These are phyloP conservation scores for Phaonia tiefii DNA, from an alignment of 2,888 invertebrate species.

Conservation along the genomic window DNA sequence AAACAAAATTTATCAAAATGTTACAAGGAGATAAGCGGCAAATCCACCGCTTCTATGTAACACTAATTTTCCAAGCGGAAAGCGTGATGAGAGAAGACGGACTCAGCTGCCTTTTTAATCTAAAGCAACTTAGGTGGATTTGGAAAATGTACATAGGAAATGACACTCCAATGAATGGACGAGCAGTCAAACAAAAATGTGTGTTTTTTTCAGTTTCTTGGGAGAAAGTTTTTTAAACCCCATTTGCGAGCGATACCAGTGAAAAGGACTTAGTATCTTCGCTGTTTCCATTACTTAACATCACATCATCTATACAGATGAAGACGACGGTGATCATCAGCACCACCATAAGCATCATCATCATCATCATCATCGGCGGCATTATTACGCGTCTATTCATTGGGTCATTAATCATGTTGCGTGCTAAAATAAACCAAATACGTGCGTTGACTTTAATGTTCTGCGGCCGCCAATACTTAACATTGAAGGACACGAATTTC, in stretches of 20 bases:
- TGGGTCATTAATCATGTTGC: constrained; percentile 77
- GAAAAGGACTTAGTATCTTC: neutral
- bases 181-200: neutral
- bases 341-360: constrained; percentile 25
- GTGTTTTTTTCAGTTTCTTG: neutral
- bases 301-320: neutral
- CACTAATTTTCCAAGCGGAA: neutral
- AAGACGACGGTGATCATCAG: constrained; percentile 6
- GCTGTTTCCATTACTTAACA: constrained; percentile 30
- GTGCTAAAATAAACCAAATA: constrained; percentile 67
- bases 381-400: constrained; percentile 58
- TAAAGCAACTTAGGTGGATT: constrained; percentile 39
- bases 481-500: constrained; percentile 1
- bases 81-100: neutral
- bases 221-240: neutral
- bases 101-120: constrained; percentile 54
- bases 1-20: constrained; percentile 46
- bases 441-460: constrained; percentile 63
- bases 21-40: neutral
- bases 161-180: constrained; percentile 21
- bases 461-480: neutral
- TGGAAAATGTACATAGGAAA: constrained; percentile 48
- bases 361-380: constrained; percentile 7
- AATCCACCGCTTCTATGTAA: no score
- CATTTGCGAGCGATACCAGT: constrained; percentile 1